A percentile compares a stretch with the other conserved stretches of the same genome.
Conservation (phyloP, 53 echinoderm and acorn worm genomes). For the Glandiceps talaboti region DNA sequence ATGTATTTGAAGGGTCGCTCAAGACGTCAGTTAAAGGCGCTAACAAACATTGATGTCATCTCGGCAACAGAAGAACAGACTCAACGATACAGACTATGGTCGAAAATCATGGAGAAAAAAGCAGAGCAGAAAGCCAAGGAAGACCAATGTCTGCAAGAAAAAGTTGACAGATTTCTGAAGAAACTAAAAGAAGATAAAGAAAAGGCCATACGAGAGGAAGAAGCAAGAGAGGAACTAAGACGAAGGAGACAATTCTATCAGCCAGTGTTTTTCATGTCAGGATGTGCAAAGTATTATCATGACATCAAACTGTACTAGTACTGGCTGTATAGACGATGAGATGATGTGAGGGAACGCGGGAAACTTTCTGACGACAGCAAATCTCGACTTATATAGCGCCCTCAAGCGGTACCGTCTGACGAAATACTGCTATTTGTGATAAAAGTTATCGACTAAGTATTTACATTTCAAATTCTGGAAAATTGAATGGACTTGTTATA, state of each 20-base stretch:
- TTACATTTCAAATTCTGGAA: no score
- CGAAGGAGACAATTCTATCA: background rate
- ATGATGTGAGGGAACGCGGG: no score
- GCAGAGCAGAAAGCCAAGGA: background rate
- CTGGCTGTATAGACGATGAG: no score
- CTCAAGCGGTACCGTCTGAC: no score
- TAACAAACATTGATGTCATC: slow-evolving; percentile 42
- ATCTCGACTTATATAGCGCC: no score
- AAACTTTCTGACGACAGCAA: no score
- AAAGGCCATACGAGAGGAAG: background rate
- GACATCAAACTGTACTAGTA: no score
- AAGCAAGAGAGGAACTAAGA: background rate
- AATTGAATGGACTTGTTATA: no score
- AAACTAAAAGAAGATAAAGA: background rate
- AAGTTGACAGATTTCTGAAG: background rate
- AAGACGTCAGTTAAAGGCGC: slow-evolving; percentile 24
- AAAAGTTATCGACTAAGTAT: no score
- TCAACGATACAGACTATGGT: background rate
- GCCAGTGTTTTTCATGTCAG: background rate
- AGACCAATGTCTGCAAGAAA: background rate
- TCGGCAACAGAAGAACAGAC: slow-evolving; percentile 17
- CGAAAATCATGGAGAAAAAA: background rate
- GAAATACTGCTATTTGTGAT: no score
- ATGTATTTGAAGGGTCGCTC: slow-evolving; percentile 17
- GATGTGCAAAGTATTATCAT: no score